Conservation (phyloP, 2,888 invertebrate species). For the Myopa testacea region DNA sequence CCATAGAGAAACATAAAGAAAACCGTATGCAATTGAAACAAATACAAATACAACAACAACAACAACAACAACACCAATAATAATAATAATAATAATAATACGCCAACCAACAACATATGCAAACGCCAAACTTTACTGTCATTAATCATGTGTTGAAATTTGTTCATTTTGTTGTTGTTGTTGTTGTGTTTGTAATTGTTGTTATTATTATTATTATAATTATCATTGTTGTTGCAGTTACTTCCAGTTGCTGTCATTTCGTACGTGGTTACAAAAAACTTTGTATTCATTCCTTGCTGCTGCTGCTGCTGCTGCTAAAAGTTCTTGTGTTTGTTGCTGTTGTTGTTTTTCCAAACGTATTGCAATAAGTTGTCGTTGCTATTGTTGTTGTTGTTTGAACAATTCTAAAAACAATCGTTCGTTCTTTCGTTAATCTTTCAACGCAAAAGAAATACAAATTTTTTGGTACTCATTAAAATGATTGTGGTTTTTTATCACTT, state of each 20-base stretch:
- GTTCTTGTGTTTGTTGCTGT: not conserved
- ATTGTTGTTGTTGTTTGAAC: not conserved
- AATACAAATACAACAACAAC: not conserved
- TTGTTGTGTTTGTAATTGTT: slow-evolving; percentile 23
- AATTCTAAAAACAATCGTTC: not conserved
- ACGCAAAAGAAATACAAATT: no score
- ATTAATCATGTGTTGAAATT: slow-evolving; percentile 32
- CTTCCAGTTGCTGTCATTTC: no score
- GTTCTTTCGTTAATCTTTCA: not conserved
- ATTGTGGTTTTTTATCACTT: not conserved
- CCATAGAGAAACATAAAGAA: not conserved
- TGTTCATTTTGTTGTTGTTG: not conserved
- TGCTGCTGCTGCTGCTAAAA: not conserved
- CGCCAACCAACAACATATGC: not conserved
- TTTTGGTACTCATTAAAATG: no score
- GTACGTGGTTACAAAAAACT: slow-evolving; percentile 17
- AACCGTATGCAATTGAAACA: not conserved
- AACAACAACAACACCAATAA: not conserved
- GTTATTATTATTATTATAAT: not conserved
- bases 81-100: not conserved
- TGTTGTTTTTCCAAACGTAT: not conserved
- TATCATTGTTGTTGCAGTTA: not conserved
- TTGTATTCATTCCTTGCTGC: slow-evolving; percentile 4
- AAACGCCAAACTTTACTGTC: not conserved
- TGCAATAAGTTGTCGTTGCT: not conserved